Conservation (phyloP, 2,888 invertebrate genomes). For the Cybosia mesomella region DNA sequence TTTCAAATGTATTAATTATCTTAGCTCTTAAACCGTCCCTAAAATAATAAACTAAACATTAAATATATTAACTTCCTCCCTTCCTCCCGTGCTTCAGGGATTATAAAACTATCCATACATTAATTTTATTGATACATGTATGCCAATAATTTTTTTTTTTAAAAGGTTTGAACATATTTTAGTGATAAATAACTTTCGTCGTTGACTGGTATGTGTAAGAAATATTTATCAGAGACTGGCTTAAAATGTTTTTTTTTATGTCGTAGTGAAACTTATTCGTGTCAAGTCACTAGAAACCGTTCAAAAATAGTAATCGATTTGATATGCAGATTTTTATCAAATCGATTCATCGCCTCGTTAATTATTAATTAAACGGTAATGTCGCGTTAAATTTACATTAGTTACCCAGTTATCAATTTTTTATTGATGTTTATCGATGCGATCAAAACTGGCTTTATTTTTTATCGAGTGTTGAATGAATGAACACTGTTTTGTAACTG, state of each 20-base stretch:
- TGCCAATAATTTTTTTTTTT: too few species aligned
- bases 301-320: constrained; percentile 46
- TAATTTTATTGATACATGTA: too few species aligned
- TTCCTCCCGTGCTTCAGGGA: not conserved
- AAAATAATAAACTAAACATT: not conserved
- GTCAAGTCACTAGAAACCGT: constrained; percentile 17
- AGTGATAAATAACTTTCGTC: not conserved
- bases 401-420: constrained; percentile 36
- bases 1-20: too few species aligned
- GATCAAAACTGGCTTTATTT: constrained; percentile 22
- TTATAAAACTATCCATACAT: not conserved
- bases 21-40: not conserved
- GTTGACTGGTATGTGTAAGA: not conserved
- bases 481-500: constrained; percentile 17
- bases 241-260: not conserved
- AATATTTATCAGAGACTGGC: not conserved
- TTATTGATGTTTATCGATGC: constrained; percentile 22
- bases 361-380: constrained; percentile 47
- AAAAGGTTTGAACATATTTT: too few species aligned
- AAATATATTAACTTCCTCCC: not conserved
- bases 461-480: constrained; percentile 20
- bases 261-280: constrained; percentile 3
- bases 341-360: constrained; percentile 53
- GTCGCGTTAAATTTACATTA: constrained; percentile 46
- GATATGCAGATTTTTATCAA: constrained; percentile 43